These are phyloP conservation scores for Neotoma lepida DNA, from an alignment of 2,113 vertebrate genomes.

Conservation along the genomic window DNA sequence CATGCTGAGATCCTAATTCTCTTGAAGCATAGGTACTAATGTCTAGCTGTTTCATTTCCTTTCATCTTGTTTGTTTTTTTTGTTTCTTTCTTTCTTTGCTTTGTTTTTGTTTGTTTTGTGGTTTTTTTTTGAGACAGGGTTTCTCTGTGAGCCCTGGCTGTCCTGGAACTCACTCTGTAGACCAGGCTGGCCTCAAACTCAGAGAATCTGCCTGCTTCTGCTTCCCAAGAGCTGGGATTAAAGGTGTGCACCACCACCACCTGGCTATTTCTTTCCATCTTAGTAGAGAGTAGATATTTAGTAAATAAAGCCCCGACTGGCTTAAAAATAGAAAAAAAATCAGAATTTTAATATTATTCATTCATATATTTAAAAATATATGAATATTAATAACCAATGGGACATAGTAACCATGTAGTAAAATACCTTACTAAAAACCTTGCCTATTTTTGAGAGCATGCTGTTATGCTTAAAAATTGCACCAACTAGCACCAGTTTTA, in stretches of 20 bases:
- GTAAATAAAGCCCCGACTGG: conserved; percentile 2
- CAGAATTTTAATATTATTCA: conserved; percentile 44
- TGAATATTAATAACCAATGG: not conserved
- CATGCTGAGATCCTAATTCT: conserved; percentile 34
- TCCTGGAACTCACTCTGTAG: not conserved
- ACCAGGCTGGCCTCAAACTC: not conserved
- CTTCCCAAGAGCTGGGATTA: not conserved
- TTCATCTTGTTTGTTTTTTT: not conserved
- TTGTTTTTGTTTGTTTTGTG: not conserved
- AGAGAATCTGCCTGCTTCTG: not conserved
- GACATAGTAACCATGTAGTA: conserved; percentile 12
- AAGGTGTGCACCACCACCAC: not conserved
- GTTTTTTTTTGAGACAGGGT: not conserved
- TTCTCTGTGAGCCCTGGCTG: not conserved
- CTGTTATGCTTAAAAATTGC: not conserved
- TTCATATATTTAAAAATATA: not conserved
- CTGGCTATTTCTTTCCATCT: conserved; percentile 6
- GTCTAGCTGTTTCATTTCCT: conserved; percentile 41
- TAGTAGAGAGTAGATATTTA: not conserved
- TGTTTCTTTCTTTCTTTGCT: not conserved
- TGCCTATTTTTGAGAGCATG: conserved; percentile 38
- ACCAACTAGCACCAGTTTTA: conserved; percentile 26
- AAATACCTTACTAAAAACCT: conserved; percentile 14
- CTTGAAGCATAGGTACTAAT: not conserved
- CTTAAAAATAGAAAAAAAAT: conserved; percentile 15